These are phyloP conservation scores for Dissostichus mawsoni DNA, from an alignment of 2,113 vertebrate species.

Conservation along the genomic window DNA sequence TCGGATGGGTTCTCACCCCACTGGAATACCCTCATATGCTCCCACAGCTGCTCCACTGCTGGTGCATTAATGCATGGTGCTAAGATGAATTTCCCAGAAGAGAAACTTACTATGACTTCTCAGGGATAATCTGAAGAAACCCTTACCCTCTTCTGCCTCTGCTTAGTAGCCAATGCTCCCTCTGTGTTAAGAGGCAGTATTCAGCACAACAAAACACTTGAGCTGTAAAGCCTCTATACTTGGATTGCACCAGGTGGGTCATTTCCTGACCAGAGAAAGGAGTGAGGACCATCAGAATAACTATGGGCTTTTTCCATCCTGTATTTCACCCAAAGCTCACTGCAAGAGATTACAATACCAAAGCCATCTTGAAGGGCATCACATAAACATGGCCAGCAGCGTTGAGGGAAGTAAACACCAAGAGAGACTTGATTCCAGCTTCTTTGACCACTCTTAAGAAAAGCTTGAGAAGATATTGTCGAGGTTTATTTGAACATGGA, in stretches of 20 bases:
- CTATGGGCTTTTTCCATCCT: constrained; percentile 44
- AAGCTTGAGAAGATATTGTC: neutral
- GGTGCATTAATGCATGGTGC: constrained; percentile 30
- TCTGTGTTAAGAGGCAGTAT: constrained; percentile 45
- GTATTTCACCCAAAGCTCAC: constrained; percentile 5
- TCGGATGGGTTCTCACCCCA: constrained; percentile 7
- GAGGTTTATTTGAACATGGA: neutral
- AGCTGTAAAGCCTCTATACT: constrained; percentile 46
- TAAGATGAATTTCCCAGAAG: constrained; percentile 19
- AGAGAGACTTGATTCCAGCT: constrained; percentile 2
- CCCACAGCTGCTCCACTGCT: constrained; percentile 16
- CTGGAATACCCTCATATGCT: constrained; percentile 21
- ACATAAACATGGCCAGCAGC: constrained; percentile 12
- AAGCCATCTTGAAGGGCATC: constrained; percentile 29
- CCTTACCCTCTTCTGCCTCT: constrained; percentile 38
- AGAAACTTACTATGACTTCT: constrained; percentile 31
- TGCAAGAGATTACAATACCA: constrained; percentile 29
- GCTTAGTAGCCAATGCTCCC: constrained; percentile 31
- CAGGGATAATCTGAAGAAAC: constrained; percentile 43
- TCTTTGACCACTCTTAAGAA: neutral
- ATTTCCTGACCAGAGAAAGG: constrained; percentile 60
- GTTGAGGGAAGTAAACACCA: constrained; percentile 10
- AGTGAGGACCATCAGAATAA: constrained; percentile 42
- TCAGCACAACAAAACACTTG: constrained; percentile 71
- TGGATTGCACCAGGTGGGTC: constrained; percentile 63